Percentiles rank a stretch among this genome's conserved stretches.
phyloP scores from a whole-genome alignment of 2,113 vertebrate genomes.

The Campylomormyrus numenius region DNA sequence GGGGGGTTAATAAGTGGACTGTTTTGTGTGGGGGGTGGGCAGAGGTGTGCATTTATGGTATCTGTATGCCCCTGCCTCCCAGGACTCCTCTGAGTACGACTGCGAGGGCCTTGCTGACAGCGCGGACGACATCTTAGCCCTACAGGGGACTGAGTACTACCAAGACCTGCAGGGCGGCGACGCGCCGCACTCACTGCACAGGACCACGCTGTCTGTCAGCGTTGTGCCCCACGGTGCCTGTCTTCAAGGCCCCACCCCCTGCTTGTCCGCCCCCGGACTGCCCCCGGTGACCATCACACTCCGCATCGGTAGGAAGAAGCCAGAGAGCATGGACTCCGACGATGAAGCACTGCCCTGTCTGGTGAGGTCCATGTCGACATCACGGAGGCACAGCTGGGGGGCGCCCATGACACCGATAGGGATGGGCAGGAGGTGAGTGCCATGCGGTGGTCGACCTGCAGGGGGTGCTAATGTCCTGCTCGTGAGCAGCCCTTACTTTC shows the following conservation, averaged over 20 bases:
- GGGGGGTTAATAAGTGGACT: background rate
- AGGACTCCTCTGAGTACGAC: conserved; percentile 72
- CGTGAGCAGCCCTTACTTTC: background rate
- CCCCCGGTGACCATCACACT: conserved; percentile 23
- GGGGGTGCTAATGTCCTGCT: background rate
- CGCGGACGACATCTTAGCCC: conserved; percentile 68
- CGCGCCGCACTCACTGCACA: background rate
- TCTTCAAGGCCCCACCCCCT: background rate
- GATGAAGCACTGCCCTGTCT: conserved; percentile 58
- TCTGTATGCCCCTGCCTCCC: background rate
- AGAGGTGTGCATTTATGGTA: background rate
- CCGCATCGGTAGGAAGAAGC: conserved; percentile 23
- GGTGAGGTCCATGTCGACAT: conserved; percentile 65
- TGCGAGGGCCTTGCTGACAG: conserved; percentile 59
- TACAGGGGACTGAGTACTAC: conserved; percentile 72
- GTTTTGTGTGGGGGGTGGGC: background rate
- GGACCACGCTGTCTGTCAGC: background rate
- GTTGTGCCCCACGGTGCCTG: background rate
- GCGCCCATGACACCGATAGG: conserved; percentile 66
- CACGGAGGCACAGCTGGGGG: conserved; percentile 79
- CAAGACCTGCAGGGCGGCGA: conserved; percentile 60
- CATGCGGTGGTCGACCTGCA: background rate
- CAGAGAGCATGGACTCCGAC: conserved; percentile 30
- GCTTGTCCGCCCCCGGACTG: background rate
- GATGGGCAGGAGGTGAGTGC: conserved; percentile 66